A percentile compares a stretch with the other conserved stretches of the same genome.
Conservation (phyloP, 2,113 vertebrate genomes). For the Solea senegalensis region DNA sequence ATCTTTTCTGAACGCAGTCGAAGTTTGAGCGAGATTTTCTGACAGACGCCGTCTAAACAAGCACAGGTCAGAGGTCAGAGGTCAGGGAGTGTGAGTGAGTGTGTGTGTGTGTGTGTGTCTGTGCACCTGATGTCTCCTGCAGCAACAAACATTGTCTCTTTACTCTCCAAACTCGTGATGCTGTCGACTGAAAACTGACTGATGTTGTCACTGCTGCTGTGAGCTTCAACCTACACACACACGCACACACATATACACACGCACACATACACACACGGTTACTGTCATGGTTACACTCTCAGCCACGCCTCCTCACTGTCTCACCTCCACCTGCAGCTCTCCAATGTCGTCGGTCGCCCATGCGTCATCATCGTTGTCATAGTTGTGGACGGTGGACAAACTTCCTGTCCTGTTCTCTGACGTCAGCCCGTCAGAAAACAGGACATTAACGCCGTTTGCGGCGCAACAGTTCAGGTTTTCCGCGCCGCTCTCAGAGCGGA, state of each 20-base stretch:
- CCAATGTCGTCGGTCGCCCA: constrained; percentile 96
- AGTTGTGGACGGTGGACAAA: constrained; percentile 93
- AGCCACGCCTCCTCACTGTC: neutral
- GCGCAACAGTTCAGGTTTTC: constrained; percentile 90
- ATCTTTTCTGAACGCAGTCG: constrained; percentile 89
- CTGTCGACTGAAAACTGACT: constrained; percentile 98
- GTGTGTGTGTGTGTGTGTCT: neutral
- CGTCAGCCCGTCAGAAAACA: constrained; percentile 58
- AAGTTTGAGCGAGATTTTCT: constrained; percentile 93
- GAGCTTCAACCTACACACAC: constrained; percentile 86
- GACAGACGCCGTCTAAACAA: constrained; percentile 88
- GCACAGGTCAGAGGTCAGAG: neutral
- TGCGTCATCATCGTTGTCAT: constrained; percentile 95
- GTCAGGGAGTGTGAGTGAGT: constrained; percentile 7
- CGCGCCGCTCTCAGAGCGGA: constrained; percentile 90
- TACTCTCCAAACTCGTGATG: constrained; percentile 96
- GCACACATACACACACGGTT: constrained; percentile 48
- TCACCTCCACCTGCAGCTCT: constrained; percentile 91
- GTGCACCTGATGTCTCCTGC: constrained; percentile 93
- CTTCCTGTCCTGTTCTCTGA: constrained; percentile 87
- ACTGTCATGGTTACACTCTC: no score
- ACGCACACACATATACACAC: constrained; percentile 76
- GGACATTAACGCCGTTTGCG: neutral
- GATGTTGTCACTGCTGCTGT: constrained; percentile 98
- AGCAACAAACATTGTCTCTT: constrained; percentile 93